These are phyloP conservation scores for Phoxinus dragarum DNA, from an alignment of 2,797 vertebrate genomes.

Conservation along the genomic window DNA sequence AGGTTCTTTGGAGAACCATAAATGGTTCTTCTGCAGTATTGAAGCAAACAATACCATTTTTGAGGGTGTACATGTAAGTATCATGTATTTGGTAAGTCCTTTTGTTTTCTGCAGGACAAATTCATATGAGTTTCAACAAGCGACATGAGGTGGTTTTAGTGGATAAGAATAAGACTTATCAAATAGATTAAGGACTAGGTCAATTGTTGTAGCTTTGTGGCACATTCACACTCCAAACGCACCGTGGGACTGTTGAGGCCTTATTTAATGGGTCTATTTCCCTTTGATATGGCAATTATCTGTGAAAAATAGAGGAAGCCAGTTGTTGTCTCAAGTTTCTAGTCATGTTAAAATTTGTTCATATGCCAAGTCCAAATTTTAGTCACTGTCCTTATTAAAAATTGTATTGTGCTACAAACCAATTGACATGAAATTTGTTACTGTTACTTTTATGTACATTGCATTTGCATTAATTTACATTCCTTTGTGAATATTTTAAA, in stretches of 20 bases:
- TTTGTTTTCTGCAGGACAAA: not conserved
- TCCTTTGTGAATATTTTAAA: conserved; percentile 7
- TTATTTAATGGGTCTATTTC: not conserved
- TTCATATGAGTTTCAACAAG: not conserved
- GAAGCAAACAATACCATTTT: not conserved
- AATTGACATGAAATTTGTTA: not conserved
- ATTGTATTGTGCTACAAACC: not conserved
- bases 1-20: not conserved
- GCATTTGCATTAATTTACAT: conserved; percentile 24
- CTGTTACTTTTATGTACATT: conserved; percentile 8
- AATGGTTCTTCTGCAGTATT: not conserved
- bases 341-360: not conserved
- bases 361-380: not conserved
- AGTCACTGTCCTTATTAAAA: not conserved
- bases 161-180: not conserved
- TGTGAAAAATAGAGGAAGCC: not conserved
- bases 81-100: not conserved
- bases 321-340: not conserved
- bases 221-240: not conserved
- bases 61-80: not conserved
- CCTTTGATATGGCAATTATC: not conserved
- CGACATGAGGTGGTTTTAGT: not conserved
- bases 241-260: not conserved
- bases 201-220: not conserved
- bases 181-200: not conserved